phyloP scores from a whole-genome alignment of 2,797 vertebrate genomes.

The Enteromius trimaculatus region DNA sequence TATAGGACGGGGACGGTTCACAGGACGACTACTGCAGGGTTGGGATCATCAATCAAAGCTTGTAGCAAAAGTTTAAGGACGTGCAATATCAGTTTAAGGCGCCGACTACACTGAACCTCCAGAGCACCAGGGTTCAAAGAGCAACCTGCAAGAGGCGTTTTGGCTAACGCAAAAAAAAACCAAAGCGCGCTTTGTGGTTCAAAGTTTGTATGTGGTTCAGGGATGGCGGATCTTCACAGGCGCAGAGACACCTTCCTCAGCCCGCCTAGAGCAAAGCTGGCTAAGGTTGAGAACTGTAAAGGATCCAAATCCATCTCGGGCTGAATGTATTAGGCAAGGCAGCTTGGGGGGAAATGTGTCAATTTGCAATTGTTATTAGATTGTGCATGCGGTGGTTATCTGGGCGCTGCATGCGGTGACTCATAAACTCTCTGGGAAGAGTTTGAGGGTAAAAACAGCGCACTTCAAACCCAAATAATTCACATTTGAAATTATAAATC shows the following conservation, averaged over 20 bases:
- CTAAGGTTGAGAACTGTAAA: conserved; percentile 56
- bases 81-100: conserved; percentile 22
- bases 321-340: conserved; percentile 57
- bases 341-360: conserved; percentile 61
- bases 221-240: conserved; percentile 55
- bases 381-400: conserved; percentile 64
- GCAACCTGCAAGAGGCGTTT: conserved; percentile 32
- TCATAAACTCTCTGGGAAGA: conserved; percentile 61
- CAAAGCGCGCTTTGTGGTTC: conserved; percentile 44
- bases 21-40: conserved; percentile 26
- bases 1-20: conserved; percentile 33
- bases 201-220: conserved; percentile 45
- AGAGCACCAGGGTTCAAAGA: neutral
- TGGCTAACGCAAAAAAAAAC: conserved; percentile 31
- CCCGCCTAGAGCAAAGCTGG: conserved; percentile 58
- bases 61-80: conserved; percentile 31
- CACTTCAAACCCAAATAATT: conserved; percentile 58
- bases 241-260: conserved; percentile 35
- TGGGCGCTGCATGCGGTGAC: conserved; percentile 57
- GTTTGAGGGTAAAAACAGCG: conserved; percentile 60
- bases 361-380: conserved; percentile 68
- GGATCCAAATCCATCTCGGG: conserved; percentile 60
- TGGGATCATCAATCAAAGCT: conserved; percentile 36
- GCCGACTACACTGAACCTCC: neutral
- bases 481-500: conserved; percentile 62